These are phyloP conservation scores for Saccopteryx bilineata DNA, from an alignment of 2,113 vertebrate genomes.

Conservation along the genomic window DNA sequence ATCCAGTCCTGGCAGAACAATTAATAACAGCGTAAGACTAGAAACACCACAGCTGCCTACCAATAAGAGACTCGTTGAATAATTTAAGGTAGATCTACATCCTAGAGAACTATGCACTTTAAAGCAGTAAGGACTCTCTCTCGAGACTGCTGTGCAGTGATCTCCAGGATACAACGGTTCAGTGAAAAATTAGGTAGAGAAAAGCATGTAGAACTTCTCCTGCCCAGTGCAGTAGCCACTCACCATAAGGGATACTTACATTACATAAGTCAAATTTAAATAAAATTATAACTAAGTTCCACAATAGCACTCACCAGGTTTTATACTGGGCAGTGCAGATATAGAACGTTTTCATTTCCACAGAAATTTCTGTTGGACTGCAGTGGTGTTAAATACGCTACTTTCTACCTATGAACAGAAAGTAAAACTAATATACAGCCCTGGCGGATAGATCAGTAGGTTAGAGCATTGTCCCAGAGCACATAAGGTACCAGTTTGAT, in stretches of 20 bases:
- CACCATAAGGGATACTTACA: neutral
- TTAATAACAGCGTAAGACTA: neutral
- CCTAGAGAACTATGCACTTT: neutral
- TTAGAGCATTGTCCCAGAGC: no score
- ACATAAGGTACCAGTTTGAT: no score
- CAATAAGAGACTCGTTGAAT: neutral
- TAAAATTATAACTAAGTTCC: neutral
- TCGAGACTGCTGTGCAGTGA: neutral
- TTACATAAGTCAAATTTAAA: neutral
- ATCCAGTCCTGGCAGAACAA: neutral
- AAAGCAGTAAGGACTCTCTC: neutral
- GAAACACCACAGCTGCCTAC: neutral
- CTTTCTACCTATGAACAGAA: neutral
- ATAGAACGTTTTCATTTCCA: neutral
- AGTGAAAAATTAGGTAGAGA: neutral
- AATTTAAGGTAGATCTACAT: neutral
- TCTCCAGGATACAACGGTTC: neutral
- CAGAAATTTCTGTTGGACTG: neutral
- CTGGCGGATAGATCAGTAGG: no score
- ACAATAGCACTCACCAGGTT: neutral
- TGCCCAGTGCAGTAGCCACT: neutral
- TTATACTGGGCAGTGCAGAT: neutral
- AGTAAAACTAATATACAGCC: neutral
- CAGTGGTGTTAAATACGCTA: neutral
- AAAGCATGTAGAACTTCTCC: neutral